Conservation (phyloP, 2,888 invertebrate genomes). For the Noctua pronuba region DNA sequence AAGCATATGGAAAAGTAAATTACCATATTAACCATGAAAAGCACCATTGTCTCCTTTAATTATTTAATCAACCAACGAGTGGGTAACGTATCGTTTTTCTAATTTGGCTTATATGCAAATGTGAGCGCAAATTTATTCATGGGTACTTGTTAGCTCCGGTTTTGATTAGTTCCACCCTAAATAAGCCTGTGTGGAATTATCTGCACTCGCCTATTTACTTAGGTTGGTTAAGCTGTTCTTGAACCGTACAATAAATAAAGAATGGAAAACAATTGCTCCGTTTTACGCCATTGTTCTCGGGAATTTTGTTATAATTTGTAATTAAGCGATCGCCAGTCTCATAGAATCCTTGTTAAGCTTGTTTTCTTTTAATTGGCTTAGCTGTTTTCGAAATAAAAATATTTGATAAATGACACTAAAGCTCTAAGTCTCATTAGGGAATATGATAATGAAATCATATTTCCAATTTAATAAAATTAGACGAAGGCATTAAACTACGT, state of each 20-base stretch:
- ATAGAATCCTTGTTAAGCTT: slow-evolving; percentile 3
- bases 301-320: slow-evolving; percentile 27
- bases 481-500: neutral
- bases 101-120: slow-evolving; percentile 64
- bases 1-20: slow-evolving; percentile 1
- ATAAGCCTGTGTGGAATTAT: slow-evolving; percentile 70
- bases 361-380: neutral
- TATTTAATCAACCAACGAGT: slow-evolving; percentile 56
- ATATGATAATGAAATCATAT: neutral
- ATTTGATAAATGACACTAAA: neutral
- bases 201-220: slow-evolving; percentile 71
- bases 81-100: slow-evolving; percentile 58
- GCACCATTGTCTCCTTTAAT: slow-evolving; percentile 21
- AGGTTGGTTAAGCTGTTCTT: slow-evolving; percentile 70
- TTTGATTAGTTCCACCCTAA: slow-evolving; percentile 72
- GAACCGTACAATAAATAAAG: slow-evolving; percentile 67
- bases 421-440: neutral
- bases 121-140: slow-evolving; percentile 70
- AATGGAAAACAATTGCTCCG: slow-evolving; percentile 55
- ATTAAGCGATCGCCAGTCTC: slow-evolving; percentile 35
- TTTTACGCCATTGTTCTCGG: slow-evolving; percentile 26
- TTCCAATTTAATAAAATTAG: neutral
- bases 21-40: neutral
- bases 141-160: slow-evolving; percentile 69
- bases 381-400: neutral